Evolutionary conservation across 2,888 invertebrate genomes (phyloP), one percentile per base, ranked within the genome.

Genomic region (Dynastes maya): DNA sequence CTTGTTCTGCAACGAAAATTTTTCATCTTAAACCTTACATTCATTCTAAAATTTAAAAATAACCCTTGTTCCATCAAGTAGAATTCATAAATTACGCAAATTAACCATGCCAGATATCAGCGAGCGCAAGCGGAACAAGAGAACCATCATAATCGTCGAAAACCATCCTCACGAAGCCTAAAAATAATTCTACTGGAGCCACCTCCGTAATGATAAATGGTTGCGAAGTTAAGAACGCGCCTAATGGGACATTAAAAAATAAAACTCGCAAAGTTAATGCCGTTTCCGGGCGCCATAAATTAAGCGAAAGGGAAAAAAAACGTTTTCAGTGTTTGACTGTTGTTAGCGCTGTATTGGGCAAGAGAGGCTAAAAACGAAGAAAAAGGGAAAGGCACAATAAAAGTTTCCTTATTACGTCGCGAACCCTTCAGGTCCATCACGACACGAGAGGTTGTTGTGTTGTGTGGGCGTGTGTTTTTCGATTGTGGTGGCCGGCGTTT

Each of bases 181-280:
- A 32, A 63, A 63, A 63, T 29, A 63, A 63, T 13, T 13, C 27
- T 32, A 4, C 22, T 4, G 27, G 63, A 29, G 63, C 63, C 5
- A 13, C 11, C 29, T 32, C 32, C 13, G 11, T 29, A 29, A 72
- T 61, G 72, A 72, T 72, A 58, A 72, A 72, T 72, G 72, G 58
- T 8, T 8, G 6, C 37, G 58, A 4, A 72, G 72, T 72, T 72
- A 72, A 72, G 72, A 45, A 72, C 72, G 72, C 67, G 58, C 72
- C 58, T 72, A 72, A 72, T 72, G 72, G 72, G 40, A 72, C 72
- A 72, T 72, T 72, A 72, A 61, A 72, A 72, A 72, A 72, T 72
- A 72, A 72, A 72, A 72, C 72, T 72, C 72, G 58, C 37, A 58
- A 72, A 72, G 58, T 72, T 72, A 72, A 58, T 72, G 72, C 72